Evolutionary conservation across 2,797 vertebrate species (phyloP).

Genomic region (Channallabes apus): DNA sequence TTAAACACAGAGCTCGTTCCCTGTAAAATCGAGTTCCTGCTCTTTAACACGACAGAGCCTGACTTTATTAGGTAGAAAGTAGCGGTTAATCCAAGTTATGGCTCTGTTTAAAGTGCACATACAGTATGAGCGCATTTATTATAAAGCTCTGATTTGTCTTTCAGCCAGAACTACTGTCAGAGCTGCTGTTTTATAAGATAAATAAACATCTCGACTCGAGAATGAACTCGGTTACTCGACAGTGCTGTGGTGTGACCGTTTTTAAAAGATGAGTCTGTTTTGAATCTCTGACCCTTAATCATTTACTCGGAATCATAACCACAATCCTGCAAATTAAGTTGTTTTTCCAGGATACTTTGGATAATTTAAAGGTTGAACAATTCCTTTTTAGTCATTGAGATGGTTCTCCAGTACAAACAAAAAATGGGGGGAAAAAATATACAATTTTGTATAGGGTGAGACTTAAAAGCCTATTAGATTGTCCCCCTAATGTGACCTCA

Average conservation of each 20-base stretch:
- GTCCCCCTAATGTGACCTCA: no score
- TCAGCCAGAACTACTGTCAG: not conserved
- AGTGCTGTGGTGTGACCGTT: not conserved
- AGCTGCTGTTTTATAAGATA: not conserved
- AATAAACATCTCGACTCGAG: not conserved
- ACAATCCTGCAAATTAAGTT: no score
- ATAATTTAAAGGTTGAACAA: no score
- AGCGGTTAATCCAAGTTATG: not conserved
- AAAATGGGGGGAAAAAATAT: no score
- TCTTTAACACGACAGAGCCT: not conserved
- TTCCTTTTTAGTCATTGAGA: no score
- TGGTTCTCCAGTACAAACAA: no score
- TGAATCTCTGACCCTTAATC: no score
- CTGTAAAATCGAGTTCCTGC: not conserved
- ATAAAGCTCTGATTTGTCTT: not conserved
- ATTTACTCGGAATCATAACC: no score
- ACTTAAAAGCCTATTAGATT: no score
- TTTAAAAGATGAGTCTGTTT: not conserved
- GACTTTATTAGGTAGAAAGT: not conserved
- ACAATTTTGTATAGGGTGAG: no score
- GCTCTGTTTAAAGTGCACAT: not conserved
- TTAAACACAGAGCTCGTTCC: not conserved
- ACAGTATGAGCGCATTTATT: not conserved
- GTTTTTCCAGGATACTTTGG: no score
- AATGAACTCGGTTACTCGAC: not conserved